Evolutionary conservation across 2,888 invertebrate genomes (phyloP).

Genomic region (Phrixothrix hirtus): DNA sequence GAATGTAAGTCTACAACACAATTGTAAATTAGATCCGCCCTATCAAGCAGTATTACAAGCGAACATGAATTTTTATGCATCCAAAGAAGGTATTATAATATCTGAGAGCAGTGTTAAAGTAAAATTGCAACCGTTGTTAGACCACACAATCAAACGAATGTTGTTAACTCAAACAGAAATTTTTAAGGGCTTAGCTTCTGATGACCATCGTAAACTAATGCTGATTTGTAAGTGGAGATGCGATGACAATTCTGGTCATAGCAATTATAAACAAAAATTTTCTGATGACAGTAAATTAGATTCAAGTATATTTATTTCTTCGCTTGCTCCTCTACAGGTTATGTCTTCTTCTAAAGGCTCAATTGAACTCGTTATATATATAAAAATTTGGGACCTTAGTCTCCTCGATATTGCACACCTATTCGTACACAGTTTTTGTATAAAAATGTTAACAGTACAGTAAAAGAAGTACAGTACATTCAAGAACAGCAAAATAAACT

Average conservation of each 20-base stretch:
- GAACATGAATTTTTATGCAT: no score
- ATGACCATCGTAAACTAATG: no score
- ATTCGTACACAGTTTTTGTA: neutral
- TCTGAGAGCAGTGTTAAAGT: no score
- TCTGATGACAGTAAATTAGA: neutral
- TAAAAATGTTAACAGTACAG: neutral
- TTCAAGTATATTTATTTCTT: neutral
- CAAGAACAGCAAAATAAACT: no score
- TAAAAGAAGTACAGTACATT: neutral
- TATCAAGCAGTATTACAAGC: no score
- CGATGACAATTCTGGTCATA: neutral
- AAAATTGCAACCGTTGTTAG: no score
- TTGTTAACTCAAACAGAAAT: no score
- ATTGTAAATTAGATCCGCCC: no score
- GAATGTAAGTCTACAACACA: no score
- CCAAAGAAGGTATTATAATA: no score
- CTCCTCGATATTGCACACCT: neutral
- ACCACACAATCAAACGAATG: no score
- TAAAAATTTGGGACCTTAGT: neutral
- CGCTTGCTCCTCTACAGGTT: neutral
- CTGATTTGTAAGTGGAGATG: neutral
- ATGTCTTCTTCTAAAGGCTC: neutral
- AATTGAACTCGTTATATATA: neutral
- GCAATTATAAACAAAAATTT: neutral
- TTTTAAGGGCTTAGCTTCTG: no score